phyloP scores from a whole-genome alignment of 2,888 invertebrate genomes.

The Phengaris alcon region DNA sequence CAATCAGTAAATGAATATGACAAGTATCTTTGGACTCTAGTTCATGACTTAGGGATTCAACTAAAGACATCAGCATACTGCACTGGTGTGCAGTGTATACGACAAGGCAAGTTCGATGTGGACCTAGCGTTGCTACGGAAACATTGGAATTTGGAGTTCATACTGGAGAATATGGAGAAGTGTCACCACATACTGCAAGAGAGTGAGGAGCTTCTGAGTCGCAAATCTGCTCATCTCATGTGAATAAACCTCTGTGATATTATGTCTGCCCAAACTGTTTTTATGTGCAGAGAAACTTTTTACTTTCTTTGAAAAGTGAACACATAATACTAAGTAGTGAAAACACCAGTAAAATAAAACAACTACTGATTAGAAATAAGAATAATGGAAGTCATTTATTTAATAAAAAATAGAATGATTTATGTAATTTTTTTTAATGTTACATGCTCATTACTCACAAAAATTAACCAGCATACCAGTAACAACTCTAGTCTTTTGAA shows the following conservation, averaged over 20 bases:
- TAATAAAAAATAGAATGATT: no score
- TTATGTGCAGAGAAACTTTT: neutral
- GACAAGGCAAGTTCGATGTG: constrained; percentile 89
- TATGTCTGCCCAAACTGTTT: neutral
- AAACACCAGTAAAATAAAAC: no score
- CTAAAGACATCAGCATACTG: constrained; percentile 90
- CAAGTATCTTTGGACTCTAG: constrained; percentile 85
- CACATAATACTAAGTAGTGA: no score
- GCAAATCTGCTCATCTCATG: constrained; percentile 54
- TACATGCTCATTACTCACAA: no score
- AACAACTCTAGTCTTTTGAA: no score
- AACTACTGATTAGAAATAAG: no score
- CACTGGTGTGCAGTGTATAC: constrained; percentile 87
- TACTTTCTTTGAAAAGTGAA: no score
- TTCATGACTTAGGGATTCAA: constrained; percentile 90
- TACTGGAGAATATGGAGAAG: constrained; percentile 82
- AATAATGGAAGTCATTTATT: no score
- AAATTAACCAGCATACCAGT: no score
- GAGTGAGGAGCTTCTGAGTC: constrained; percentile 68
- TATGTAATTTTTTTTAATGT: no score
- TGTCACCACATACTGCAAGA: constrained; percentile 77
- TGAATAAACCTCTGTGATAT: constrained; percentile 4
- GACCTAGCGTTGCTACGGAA: constrained; percentile 88
- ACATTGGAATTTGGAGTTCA: constrained; percentile 87
- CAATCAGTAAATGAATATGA: constrained; percentile 92